Evolutionary conservation across 2,113 vertebrate genomes (phyloP), one percentile per base, ranked within the genome.

Genomic region (Vulpes lagopus): DNA sequence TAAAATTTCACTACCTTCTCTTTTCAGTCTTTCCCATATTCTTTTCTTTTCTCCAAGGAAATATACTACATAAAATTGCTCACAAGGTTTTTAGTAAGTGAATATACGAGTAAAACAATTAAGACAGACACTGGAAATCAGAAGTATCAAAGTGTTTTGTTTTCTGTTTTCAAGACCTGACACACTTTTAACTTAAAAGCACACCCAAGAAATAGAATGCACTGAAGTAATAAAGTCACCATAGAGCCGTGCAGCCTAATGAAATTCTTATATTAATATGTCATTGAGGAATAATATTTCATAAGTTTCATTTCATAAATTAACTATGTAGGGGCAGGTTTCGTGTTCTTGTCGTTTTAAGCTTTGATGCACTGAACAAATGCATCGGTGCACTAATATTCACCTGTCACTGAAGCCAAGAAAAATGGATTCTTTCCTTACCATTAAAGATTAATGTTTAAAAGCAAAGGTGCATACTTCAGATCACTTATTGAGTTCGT

Each of bases 401-500:
- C 59, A 87, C 67, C 57, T 94, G 69, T 94, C 71, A 92, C 32
- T 49, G 76, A 91, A 80, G 19, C 53, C 79, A 96, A 92, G 81
- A 91, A 62, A 94, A 38, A 94, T 69, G 57, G 38, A 87, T 65
- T 49, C 27, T 92, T 95, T 79, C 12, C 62, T 97, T n/a, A 74
- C 15, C 76, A 94, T 91, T 90, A 92, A 92, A 94, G 89, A 95
- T 94, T 91, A 87, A 97, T 32, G 12, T 91, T 97, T 90, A 55
- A 67, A 96, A 90, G 78, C 23, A 92, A 91, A 96, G 43, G 38
- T 59, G n/a, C 22, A 8, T 55, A 55, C 53, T 69, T 93, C 20
- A 91, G 64, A 76, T 93, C 32, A 62, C 65, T 62, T 64, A 81
- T 11, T 81, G 69, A 96, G 74, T 64, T 84, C 49, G 85, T 25